Base-by-base conservation (phyloP, 2,113 vertebrate genomes). In the Xenotilapia leptura region DNA sequence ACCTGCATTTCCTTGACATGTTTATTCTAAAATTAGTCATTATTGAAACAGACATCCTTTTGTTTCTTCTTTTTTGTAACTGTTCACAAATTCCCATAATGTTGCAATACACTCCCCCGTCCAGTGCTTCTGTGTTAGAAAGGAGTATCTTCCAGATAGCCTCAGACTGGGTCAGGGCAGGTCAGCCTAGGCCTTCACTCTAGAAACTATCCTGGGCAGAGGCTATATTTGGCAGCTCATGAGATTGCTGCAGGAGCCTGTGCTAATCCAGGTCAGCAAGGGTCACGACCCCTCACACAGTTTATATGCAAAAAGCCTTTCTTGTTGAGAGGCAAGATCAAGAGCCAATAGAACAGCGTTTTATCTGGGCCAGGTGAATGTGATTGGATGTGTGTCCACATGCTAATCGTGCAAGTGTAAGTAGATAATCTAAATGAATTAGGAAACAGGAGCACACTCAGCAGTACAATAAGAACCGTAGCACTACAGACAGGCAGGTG, bases 201-300 rank as follows among this genome's bases (percentile, higher is more conserved):
- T 70, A 86, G 89, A 85, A 92, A 86, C 87, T 83, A 84, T 92
- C 79, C 83, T 51, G 58, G 83, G 83, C 56, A 51, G 62, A 49
- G 47, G 40, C 90, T 95, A 95, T 92, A 91, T 94, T 94, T 94
- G 91, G 91, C 51, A 54, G 83, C 91, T 95, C 92, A 88, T 90
- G 88, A 89, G 94, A 91, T 91, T 83, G 82, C 60, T 87, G 23
- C 77, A 49, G 90, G 87, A 92, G 86, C 83, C 49, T 65, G 56
- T 80, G 79, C 33, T 93, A 95, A 94, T 94, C 93, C 87, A 86
- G 92, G 93, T 90, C 92, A 90, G 58, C 83, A 19, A 4, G 77
- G 89, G 93, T 89, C 79, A 19, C 2, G 65, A 93, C 92, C 93
- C 88, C 53, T 91, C 15, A 54, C 86, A 83, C 77, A 9, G 6